These are phyloP conservation scores for Anhinga rufa DNA, from an alignment of 2,113 vertebrate species.

Conservation along the genomic window DNA sequence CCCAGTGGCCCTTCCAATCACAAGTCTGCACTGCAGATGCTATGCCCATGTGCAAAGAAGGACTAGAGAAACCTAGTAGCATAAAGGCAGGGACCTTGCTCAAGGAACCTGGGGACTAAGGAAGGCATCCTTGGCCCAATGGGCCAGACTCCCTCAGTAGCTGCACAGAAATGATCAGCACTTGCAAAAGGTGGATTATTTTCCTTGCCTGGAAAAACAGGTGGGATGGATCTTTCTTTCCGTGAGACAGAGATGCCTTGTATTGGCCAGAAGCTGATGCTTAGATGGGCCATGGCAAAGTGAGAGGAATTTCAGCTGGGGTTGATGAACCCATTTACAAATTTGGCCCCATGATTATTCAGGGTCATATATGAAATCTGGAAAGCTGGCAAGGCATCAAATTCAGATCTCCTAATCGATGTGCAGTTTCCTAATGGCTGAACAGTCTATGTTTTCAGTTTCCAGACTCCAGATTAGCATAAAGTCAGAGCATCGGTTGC, in stretches of 20 bases:
- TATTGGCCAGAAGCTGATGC: neutral
- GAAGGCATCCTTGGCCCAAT: neutral
- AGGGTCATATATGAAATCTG: neutral
- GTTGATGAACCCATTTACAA: neutral
- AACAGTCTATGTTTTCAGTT: neutral
- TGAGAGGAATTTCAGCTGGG: neutral
- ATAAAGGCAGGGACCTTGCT: neutral
- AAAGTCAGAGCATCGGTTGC: conserved; percentile 11
- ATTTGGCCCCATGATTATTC: neutral
- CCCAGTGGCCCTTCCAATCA: neutral
- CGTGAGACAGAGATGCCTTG: neutral
- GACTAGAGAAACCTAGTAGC: neutral
- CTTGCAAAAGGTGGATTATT: neutral
- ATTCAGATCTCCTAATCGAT: neutral
- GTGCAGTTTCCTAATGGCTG: neutral
- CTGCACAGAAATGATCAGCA: neutral
- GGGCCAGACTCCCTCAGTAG: neutral
- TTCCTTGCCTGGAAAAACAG: neutral
- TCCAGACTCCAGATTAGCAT: conserved; percentile 5
- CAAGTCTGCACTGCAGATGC: neutral
- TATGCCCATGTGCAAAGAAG: neutral
- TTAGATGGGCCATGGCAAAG: neutral
- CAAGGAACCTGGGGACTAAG: neutral
- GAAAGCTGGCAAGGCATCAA: neutral
- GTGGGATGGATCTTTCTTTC: neutral